Evolutionary conservation across 64 coral and sea anemone species (phyloP).

Genomic region (Hydrozoanthus tunicans): DNA sequence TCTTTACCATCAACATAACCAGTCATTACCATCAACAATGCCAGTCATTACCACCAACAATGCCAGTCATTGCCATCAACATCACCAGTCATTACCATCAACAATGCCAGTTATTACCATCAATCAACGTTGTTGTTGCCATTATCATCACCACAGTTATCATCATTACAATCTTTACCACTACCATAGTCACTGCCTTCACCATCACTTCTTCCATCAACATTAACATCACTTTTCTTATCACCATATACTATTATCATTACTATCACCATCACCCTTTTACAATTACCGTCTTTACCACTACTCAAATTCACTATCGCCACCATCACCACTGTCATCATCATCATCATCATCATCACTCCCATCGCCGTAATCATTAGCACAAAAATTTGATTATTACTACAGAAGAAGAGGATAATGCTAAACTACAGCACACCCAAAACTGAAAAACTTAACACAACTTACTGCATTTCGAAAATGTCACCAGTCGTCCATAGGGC

Average conservation of each 20-base stretch:
- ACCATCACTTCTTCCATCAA: no score
- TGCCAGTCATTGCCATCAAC: background rate
- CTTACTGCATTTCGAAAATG: constrained; percentile 90
- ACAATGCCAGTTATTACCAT: background rate
- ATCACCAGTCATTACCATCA: background rate
- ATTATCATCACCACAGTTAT: background rate
- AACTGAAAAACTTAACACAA: background rate
- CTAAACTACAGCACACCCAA: background rate
- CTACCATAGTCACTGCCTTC: background rate
- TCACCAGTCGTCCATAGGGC: constrained; percentile 88
- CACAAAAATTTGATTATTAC: background rate
- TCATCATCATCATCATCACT: background rate
- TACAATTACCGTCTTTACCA: background rate
- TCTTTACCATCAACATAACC: no score
- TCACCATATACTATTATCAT: background rate
- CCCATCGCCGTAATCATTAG: background rate
- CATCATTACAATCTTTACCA: background rate
- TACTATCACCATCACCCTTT: background rate
- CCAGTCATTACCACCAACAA: no score
- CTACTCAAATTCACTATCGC: background rate
- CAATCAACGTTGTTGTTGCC: background rate
- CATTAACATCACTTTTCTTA: background rate
- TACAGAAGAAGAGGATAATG: no score
- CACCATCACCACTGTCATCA: background rate
- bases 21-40: no score